A percentile compares a stretch with the other conserved stretches of the same genome.
These are phyloP conservation scores for Pituophis catenifer DNA, from an alignment of 2,113 vertebrate species.

Conservation along the genomic window DNA sequence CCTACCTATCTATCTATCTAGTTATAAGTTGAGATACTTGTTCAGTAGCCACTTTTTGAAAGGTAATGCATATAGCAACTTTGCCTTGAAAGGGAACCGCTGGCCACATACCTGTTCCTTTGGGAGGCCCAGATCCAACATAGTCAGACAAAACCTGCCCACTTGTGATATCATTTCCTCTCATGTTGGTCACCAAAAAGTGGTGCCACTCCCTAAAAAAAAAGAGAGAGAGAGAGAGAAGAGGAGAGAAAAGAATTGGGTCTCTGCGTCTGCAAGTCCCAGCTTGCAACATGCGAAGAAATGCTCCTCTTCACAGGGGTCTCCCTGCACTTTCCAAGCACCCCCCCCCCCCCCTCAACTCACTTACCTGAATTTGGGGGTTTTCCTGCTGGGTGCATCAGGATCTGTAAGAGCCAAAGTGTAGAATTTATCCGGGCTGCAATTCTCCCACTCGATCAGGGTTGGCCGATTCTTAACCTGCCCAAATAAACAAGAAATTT, in stretches of 20 bases:
- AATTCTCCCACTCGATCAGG: constrained; percentile 83
- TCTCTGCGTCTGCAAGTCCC: not conserved
- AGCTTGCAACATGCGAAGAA: no score
- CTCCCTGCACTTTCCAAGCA: not conserved
- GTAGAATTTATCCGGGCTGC: constrained; percentile 84
- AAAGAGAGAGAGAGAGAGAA: not conserved
- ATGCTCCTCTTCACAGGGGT: not conserved
- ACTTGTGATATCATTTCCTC: constrained; percentile 83
- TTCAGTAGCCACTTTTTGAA: not conserved
- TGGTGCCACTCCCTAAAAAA: constrained; percentile 94
- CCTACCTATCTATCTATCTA: no score
- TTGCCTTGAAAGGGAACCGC: not conserved
- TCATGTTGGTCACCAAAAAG: constrained; percentile 93
- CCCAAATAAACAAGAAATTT: not conserved
- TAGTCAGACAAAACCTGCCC: constrained; percentile 89
- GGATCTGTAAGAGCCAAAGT: constrained; percentile 91
- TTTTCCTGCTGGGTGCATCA: constrained; percentile 90
- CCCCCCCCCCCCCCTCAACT: no score
- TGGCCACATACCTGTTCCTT: constrained; percentile 82
- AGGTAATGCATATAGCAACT: not conserved
- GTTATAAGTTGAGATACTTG: not conserved
- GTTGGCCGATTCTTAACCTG: constrained; percentile 89
- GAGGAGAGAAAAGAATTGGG: not conserved
- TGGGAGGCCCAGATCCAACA: constrained; percentile 87
- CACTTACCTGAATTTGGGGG: constrained; percentile 86